A percentile compares a stretch with the other conserved stretches of the same genome.
Conservation (phyloP, 2,888 invertebrate species). For the Noctua janthina region DNA sequence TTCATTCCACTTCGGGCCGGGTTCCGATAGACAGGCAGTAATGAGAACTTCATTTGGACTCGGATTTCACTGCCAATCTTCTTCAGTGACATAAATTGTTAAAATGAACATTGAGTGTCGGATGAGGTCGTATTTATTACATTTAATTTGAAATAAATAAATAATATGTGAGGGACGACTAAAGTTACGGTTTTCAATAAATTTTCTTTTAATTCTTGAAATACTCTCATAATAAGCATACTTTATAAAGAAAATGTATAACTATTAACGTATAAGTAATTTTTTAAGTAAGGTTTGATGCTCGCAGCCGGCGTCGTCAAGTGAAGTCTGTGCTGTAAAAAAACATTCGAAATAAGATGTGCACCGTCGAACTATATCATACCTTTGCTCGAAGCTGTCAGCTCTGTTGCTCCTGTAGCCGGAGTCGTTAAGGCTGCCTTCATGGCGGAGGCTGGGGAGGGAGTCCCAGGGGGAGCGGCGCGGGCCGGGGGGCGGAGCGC, state of each 20-base stretch:
- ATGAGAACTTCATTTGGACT: slow-evolving; percentile 74
- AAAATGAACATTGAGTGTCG: slow-evolving; percentile 69
- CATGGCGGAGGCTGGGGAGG: slow-evolving; percentile 95
- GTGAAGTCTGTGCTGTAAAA: not conserved
- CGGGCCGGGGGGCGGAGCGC: slow-evolving; percentile 90
- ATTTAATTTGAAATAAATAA: slow-evolving; percentile 43
- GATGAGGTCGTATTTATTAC: slow-evolving; percentile 57
- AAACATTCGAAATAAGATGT: slow-evolving; percentile 9
- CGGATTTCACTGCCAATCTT: slow-evolving; percentile 71
- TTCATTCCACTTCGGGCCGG: slow-evolving; percentile 69
- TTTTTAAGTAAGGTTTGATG: not conserved
- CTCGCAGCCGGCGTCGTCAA: not conserved
- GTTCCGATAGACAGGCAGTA: slow-evolving; percentile 72
- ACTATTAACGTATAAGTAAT: not conserved
- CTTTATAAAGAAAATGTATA: not conserved
- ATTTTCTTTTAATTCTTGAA: not conserved
- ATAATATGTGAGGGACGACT: not conserved
- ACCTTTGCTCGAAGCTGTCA: slow-evolving; percentile 97
- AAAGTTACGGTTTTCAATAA: not conserved
- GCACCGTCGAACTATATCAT: slow-evolving; percentile 66
- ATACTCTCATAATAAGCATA: not conserved
- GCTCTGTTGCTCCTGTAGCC: slow-evolving; percentile 96
- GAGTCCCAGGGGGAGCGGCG: slow-evolving; percentile 97
- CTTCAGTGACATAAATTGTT: slow-evolving; percentile 71
- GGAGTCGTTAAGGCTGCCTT: slow-evolving; percentile 96